phyloP scores from a whole-genome alignment of 2,113 vertebrate genomes.

The Columba janthina region DNA sequence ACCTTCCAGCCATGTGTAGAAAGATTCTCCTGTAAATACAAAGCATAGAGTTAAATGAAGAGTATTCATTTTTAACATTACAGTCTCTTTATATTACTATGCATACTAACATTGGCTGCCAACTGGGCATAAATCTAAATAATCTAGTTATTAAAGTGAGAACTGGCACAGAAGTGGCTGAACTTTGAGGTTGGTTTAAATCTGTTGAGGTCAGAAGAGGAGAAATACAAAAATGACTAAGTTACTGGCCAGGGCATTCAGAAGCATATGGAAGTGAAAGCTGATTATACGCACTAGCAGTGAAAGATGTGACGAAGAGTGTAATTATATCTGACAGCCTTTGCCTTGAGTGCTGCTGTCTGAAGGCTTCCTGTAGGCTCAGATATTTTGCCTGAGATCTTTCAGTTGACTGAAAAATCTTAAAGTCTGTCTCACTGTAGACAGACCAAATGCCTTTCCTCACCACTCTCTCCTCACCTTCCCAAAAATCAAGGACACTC shows the following conservation, averaged over 20 bases:
- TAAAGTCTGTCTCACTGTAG: neutral
- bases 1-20: conserved; percentile 98
- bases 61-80: neutral
- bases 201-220: neutral
- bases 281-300: neutral
- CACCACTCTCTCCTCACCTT: neutral
- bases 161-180: neutral
- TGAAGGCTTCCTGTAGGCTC: neutral
- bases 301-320: fast-evolving
- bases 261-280: neutral
- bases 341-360: neutral
- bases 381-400: neutral
- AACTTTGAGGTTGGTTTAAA: neutral
- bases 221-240: neutral
- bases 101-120: neutral
- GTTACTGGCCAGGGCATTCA: neutral
- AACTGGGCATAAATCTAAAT: neutral
- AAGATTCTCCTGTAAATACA: conserved; percentile 85
- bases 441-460: neutral
- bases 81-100: neutral
- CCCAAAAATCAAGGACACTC: neutral
- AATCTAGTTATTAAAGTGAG: neutral
- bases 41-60: conserved; percentile 20
- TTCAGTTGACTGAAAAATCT: neutral
- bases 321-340: neutral